phyloP scores from a whole-genome alignment of 2,888 invertebrate genomes.

The Alentia gelatinosa region DNA sequence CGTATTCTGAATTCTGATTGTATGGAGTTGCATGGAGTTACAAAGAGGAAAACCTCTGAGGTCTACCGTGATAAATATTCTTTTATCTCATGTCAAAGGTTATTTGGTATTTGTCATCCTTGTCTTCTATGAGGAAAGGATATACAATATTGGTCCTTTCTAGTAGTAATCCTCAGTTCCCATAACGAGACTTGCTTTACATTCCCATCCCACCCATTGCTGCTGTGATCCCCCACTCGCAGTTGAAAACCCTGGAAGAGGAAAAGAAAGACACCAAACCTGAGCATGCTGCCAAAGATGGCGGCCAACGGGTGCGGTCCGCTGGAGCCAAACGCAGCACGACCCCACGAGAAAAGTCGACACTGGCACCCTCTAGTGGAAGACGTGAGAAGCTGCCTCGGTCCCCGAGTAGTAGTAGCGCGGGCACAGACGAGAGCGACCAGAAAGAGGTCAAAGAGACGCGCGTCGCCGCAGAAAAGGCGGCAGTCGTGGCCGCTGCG shows the following conservation, averaged over 20 bases:
- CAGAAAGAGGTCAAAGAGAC: not conserved
- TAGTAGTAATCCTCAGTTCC: too few species aligned
- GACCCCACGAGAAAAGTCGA: not conserved
- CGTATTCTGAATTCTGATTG: too few species aligned
- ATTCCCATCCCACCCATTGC: not conserved
- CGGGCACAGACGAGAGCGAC: not conserved
- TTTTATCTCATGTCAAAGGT: too few species aligned
- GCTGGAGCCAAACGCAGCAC: slow-evolving; percentile 2
- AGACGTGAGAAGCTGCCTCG: slow-evolving; percentile 7
- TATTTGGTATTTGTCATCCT: too few species aligned
- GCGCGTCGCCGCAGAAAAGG: not conserved
- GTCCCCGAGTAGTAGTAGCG: slow-evolving; percentile 18
- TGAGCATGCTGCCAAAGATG: not conserved
- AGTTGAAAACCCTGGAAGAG: slow-evolving; percentile 29
- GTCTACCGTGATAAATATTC: too few species aligned
- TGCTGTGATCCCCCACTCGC: not conserved
- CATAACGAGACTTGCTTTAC: not conserved
- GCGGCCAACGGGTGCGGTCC: not conserved
- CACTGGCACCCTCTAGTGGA: not conserved
- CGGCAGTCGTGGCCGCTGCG: not conserved
- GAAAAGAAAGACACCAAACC: slow-evolving; percentile 34
- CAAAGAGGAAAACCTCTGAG: too few species aligned
- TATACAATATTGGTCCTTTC: too few species aligned
- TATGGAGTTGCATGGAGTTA: too few species aligned
- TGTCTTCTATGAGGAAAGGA: too few species aligned